Base-by-base conservation (phyloP, 1,140 invertebrate genomes). In the Oedothorax gibbosus region DNA sequence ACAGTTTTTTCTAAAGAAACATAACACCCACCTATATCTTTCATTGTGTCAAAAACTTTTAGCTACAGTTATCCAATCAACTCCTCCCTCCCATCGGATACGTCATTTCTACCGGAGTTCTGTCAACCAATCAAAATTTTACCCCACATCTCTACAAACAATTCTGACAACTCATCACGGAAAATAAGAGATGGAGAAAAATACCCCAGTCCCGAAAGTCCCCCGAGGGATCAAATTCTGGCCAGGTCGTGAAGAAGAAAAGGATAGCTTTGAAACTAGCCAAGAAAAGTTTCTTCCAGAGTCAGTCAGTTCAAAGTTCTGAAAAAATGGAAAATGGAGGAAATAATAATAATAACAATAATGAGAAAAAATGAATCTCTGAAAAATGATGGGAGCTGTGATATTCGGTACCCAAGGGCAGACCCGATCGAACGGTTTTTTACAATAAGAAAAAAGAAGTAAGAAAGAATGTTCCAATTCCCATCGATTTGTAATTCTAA, bases 401-500 rank as follows among this genome's bases (percentile, higher is more conserved):
- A 73, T 82, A 82, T 72, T 82, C 60, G 64, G 56, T 21, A 68
- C 80, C 80, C 65, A 51, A 53, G 65, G 68, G 53, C 69, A 69
- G 12, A 64, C 56, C 80, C 68, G 64, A 71, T 53, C 68, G 73
- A 60, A 14, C 21, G 62, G 56, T 56, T 73, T 66, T 49, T 21
- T 53, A 18, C 6, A 50, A 66, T 35, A 35, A 35, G 1, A 35
- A 35, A 35, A 35, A 35, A 60, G n/a, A 60, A 60, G 50, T 6
- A 64, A 60, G 73, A 73, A 71, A 82, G 80, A 82, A 82, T 64
- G 80, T 82, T 73, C 80, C 49, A 82, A 82, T 82, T 68, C 56
- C 18, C 69, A 73, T 82, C 80, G 80, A 82, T 82, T 82, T 82
- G 80, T 82, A 82, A 82, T 82, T 82, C 80, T 82, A 82, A 82